These are phyloP conservation scores for Cheirogaleus major DNA, from an alignment of 2,797 vertebrate species.

Conservation along the genomic window DNA sequence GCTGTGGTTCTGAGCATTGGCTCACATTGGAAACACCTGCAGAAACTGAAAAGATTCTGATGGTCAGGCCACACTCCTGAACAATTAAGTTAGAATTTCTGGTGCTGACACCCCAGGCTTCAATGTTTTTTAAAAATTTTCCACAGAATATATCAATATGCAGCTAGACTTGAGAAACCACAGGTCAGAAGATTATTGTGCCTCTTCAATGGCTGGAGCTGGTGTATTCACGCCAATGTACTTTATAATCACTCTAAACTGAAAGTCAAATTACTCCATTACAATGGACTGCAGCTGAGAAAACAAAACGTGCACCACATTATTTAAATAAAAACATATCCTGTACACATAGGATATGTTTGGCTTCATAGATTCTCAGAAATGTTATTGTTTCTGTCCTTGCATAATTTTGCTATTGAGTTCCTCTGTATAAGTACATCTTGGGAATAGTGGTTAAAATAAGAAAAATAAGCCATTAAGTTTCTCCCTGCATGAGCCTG, in stretches of 20 bases:
- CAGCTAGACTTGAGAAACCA: conserved; percentile 26
- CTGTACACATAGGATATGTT: conserved; percentile 34
- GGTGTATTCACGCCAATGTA: conserved; percentile 24
- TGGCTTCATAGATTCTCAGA: conserved; percentile 63
- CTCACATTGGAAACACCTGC: not conserved
- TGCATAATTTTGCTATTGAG: conserved; percentile 69
- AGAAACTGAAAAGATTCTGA: not conserved
- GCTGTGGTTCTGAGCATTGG: not conserved
- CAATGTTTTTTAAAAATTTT: not conserved
- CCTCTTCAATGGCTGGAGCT: conserved; percentile 21
- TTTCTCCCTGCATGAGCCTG: conserved; percentile 30
- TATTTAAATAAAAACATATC: conserved; percentile 58
- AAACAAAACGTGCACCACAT: conserved; percentile 64
- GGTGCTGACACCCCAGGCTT: not conserved
- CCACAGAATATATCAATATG: not conserved
- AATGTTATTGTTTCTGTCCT: conserved; percentile 74
- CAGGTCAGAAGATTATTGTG: not conserved
- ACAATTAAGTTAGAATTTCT: not conserved
- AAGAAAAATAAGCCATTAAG: conserved; percentile 70
- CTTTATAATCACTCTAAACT: conserved; percentile 58
- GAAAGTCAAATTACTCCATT: conserved; percentile 57
- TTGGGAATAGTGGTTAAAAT: conserved; percentile 69
- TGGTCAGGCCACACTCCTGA: not conserved
- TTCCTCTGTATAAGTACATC: conserved; percentile 60
- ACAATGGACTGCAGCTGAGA: conserved; percentile 69